These are phyloP conservation scores for Spinus pinus DNA, from an alignment of 2,797 vertebrate species.

Conservation along the genomic window DNA sequence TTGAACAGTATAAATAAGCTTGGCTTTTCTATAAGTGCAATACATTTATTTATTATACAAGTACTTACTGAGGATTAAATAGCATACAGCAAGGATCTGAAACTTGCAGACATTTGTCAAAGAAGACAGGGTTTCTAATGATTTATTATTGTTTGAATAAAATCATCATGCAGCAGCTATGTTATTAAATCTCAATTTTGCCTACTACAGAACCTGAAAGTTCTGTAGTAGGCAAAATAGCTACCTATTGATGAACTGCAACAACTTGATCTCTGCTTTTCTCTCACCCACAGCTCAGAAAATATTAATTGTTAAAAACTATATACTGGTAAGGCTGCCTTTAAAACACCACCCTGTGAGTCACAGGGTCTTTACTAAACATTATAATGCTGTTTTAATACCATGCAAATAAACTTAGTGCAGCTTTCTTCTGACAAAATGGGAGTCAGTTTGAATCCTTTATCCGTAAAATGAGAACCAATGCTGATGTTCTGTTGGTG, in stretches of 20 bases:
- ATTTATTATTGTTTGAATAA: slow-evolving; percentile 56
- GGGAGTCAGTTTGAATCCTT: slow-evolving; percentile 10
- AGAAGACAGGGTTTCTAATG: slow-evolving; percentile 36
- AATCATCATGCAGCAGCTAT: background rate
- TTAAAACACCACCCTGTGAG: background rate
- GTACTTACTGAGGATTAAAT: slow-evolving; percentile 43
- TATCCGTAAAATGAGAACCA: slow-evolving; percentile 27
- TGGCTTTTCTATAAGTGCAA: slow-evolving; percentile 11
- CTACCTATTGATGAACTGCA: slow-evolving; percentile 6
- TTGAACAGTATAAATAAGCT: slow-evolving; percentile 9
- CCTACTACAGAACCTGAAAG: background rate
- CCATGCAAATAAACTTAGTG: slow-evolving; percentile 31
- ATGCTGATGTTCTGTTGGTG: background rate
- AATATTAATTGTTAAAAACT: background rate
- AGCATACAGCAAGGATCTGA: slow-evolving; percentile 27
- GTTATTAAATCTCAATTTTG: slow-evolving; percentile 22
- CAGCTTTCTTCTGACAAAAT: slow-evolving; percentile 32
- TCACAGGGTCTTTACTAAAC: background rate
- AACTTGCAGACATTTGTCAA: slow-evolving; percentile 39
- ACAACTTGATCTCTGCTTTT: slow-evolving; percentile 31
- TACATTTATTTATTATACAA: slow-evolving; percentile 45
- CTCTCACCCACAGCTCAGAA: background rate
- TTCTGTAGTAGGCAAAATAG: too few relatives aligned
- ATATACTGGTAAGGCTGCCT: background rate
- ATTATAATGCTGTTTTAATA: background rate